Conservation (phyloP, 2,888 invertebrate species). For the Pelosia muscerda region DNA sequence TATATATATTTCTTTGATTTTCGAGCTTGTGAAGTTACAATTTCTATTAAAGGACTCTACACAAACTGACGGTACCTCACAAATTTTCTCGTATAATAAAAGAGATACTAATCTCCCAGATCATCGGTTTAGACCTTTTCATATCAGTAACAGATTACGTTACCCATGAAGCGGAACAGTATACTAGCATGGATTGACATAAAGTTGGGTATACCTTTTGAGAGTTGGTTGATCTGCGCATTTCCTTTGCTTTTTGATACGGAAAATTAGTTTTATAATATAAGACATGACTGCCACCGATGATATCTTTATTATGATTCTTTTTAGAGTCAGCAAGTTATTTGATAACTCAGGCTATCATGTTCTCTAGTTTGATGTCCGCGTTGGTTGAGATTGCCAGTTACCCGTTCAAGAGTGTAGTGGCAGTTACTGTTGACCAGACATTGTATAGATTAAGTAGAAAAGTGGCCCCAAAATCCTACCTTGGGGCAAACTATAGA, state of each 20-base stretch:
- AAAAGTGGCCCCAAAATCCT: neutral
- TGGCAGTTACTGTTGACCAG: neutral
- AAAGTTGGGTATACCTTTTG: neutral
- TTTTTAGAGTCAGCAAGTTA: neutral
- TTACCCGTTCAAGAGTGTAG: no score
- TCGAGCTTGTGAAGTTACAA: neutral
- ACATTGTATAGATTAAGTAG: neutral
- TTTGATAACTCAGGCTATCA: neutral
- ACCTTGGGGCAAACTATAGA: neutral
- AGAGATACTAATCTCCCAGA: conserved; percentile 1
- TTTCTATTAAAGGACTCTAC: neutral
- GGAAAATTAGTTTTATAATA: neutral
- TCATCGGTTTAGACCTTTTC: conserved; percentile 4
- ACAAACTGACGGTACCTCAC: neutral
- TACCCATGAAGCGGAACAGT: neutral
- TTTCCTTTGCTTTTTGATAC: conserved; percentile 3
- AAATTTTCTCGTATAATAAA: neutral
- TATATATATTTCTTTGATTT: neutral
- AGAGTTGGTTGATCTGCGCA: neutral
- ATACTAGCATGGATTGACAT: neutral
- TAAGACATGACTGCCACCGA: neutral
- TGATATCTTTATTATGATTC: neutral
- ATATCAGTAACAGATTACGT: neutral
- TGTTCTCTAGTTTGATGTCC: no score
- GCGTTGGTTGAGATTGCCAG: neutral